These are phyloP conservation scores for Coptodon bakossiorum DNA, from an alignment of 2,113 vertebrate species.

Conservation along the genomic window DNA sequence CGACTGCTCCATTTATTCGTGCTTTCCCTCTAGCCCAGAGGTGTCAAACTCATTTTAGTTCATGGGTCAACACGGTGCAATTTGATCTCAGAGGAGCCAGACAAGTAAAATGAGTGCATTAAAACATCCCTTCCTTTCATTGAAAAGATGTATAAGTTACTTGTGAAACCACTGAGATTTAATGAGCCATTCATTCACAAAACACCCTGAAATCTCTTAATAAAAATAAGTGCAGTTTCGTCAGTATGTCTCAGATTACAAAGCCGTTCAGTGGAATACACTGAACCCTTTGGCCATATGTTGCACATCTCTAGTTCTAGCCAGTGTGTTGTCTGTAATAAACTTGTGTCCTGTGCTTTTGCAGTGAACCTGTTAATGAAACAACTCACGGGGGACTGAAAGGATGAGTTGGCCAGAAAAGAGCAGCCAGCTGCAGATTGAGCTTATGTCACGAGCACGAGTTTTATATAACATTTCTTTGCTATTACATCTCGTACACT, in stretches of 20 bases:
- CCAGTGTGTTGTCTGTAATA: neutral
- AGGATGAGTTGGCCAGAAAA: neutral
- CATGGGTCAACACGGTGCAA: neutral
- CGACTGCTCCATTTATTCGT: neutral
- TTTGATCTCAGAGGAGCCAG: neutral
- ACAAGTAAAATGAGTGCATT: neutral
- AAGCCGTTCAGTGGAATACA: neutral
- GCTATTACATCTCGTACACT: neutral
- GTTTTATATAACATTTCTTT: neutral
- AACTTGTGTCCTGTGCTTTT: neutral
- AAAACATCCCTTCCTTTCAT: neutral
- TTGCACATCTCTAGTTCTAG: neutral
- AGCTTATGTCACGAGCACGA: neutral
- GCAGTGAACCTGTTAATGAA: neutral
- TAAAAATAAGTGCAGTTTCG: neutral
- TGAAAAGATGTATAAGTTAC: neutral
- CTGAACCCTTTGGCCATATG: neutral
- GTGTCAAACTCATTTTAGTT: neutral
- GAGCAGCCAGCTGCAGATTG: neutral
- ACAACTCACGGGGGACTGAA: neutral
- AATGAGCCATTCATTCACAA: neutral
- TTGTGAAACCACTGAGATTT: neutral
- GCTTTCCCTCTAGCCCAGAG: neutral
- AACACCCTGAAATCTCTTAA: neutral
- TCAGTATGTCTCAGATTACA: neutral